Evolutionary conservation across 2,113 vertebrate genomes (phyloP), one percentile per base, ranked within the genome.

Genomic region (Mobula birostris): DNA sequence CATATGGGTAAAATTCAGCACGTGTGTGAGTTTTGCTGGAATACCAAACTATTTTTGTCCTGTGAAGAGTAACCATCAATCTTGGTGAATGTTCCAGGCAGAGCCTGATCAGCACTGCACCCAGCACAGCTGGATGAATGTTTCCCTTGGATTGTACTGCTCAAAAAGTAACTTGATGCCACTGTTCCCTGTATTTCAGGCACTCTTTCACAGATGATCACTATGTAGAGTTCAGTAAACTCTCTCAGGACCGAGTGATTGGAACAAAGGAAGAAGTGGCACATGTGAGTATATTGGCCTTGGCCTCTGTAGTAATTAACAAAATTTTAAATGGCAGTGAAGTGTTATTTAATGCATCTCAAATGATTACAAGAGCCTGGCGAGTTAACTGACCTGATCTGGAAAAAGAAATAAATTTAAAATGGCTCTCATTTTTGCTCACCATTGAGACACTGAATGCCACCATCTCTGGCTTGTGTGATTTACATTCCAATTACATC

Each of bases 221-320:
- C 95, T 99, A 99, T 79, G 99, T 99, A 95, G 99, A 99, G 96
- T 99, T 99, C 97, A 99, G 99, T 96, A 99, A 99, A 96, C 98
- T 99, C 74, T 99, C 98, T 94, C 99, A 99, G 96, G 99, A 99
- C 95, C 97, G 98, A 56, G 98, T 99, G 95, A 99, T 99, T 94
- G 99, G 99, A 94, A 99, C 99, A 17, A 99, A 99, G 96, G 99
- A 98, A 94, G 98, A 99, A 93, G 97, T 99, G 82, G 99, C 99
- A 94, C 98, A 98, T 66, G 99, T 98, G 95, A 98, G 97, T 97
- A 95, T 40, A 79, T 66, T 19, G 8, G 21, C 56, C 63, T 27
- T 12, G 29, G 7, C 14, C 29, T 27, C 1, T 66, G 7, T 63
- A 12, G 29, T 7, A 87, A 27, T 14, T 61, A 87, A 87, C 61